A percentile compares a stretch with the other conserved stretches of the same genome.
Evolutionary conservation across 2,113 vertebrate genomes (phyloP).

Genomic region (Rynchops niger): DNA sequence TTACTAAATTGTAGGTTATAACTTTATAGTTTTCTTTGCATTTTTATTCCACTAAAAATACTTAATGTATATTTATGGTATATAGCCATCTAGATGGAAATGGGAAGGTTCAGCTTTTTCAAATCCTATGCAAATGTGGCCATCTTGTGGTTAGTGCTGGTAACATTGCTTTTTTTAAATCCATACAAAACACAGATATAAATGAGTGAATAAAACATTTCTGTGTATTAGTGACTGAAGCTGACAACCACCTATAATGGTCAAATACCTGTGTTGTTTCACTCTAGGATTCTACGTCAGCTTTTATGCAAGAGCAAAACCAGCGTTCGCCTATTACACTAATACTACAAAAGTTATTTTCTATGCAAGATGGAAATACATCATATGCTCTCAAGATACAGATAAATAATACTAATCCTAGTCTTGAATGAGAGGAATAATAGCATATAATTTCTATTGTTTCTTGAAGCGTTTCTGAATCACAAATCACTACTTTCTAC

Average conservation of each 20-base stretch:
- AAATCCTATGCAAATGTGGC: constrained; percentile 63
- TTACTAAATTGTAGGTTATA: not conserved
- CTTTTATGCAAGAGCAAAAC: not conserved
- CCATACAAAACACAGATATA: not conserved
- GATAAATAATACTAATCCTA: not conserved
- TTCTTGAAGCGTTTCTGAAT: not conserved
- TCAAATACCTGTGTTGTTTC: not conserved
- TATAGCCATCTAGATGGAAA: not conserved
- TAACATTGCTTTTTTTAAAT: not conserved
- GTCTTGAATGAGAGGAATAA: not conserved
- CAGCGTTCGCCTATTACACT: not conserved
- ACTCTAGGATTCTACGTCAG: not conserved
- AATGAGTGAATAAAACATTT: not conserved
- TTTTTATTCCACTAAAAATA: not conserved
- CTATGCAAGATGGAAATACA: not conserved
- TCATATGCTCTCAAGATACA: not conserved
- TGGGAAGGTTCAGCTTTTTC: not conserved
- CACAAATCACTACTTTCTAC: not conserved
- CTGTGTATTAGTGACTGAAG: not conserved
- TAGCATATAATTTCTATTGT: not conserved
- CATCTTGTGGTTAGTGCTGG: constrained; percentile 75
- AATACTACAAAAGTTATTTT: not conserved
- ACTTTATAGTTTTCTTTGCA: not conserved
- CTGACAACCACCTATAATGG: not conserved
- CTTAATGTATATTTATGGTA: not conserved